Evolutionary conservation across 2,113 vertebrate species (phyloP), one percentile per base, ranked within the genome.

Genomic region (Labeo catla): DNA sequence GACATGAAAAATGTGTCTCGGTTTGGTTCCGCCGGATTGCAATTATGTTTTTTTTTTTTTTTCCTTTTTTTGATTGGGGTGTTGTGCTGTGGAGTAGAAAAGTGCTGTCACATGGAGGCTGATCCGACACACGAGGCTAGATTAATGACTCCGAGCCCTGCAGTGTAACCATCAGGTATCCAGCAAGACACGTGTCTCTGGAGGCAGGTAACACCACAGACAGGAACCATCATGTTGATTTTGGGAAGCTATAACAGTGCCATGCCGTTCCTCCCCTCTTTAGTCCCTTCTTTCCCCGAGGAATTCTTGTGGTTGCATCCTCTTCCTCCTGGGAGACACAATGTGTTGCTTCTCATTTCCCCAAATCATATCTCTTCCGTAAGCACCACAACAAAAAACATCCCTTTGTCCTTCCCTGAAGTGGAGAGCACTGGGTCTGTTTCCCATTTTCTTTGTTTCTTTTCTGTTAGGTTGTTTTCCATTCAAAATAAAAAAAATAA

Each of bases 111-210:
- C 82, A 88, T 59, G 82, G 85, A 74, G 54, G 61, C 73, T 84
- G 49, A 86, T 68, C 84, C 85, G 83, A 85, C 84, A 84, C 81
- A 87, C 43, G 52, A 73, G 66, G 59, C 73, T 85, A 77, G 74
- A 91, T 91, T 91, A 91, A 90, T 91, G 88, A 84, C 83, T 88
- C 81, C 49, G n/a, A 61, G 86, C 78, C 89, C 87, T 47, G 68
- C 85, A 36, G 88, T 81, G 86, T 87, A 15, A 72, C 90, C 73
- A 66, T 72, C 87, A 87, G 88, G 83, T 85, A 77, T 52, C 87
- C 89, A 88, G 84, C 61, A 34, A 87, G 81, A 90, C 84, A 84
- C 84, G 70, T 45, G 28, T 90, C 89, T 89, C 89, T 50, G n/a
- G 89, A 87, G 89, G 91, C 52, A 49, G 72, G 81, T 87, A 86